phyloP scores from a whole-genome alignment of 2,113 vertebrate genomes.

The Perca fluviatilis region DNA sequence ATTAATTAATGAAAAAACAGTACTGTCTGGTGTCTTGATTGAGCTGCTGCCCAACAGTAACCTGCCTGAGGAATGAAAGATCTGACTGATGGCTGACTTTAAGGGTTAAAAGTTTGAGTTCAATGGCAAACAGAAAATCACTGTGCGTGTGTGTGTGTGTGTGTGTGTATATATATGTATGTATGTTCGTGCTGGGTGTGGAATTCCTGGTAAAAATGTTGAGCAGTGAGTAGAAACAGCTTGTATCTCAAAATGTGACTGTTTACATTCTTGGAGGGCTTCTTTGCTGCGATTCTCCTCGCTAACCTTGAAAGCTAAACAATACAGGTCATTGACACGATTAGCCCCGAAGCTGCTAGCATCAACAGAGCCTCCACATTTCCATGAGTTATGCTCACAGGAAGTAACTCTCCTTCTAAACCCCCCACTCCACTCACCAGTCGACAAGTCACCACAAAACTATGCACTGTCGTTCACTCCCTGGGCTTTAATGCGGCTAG shows the following conservation, averaged over 20 bases:
- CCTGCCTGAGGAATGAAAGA: background rate
- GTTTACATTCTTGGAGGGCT: conserved; percentile 74
- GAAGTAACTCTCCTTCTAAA: conserved; percentile 54
- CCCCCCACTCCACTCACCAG: conserved; percentile 35
- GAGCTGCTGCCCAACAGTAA: background rate
- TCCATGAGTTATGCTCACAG: conserved; percentile 67
- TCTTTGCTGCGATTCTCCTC: conserved; percentile 70
- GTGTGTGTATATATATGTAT: background rate
- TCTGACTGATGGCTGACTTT: conserved; percentile 25
- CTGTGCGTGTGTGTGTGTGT: conserved; percentile 32
- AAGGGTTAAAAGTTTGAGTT: conserved; percentile 16
- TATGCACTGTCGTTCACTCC: conserved; percentile 69
- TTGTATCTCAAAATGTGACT: conserved; percentile 59
- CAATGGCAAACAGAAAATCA: conserved; percentile 36
- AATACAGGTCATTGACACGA: conserved; percentile 76
- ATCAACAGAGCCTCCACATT: conserved; percentile 59
- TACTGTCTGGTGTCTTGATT: conserved; percentile 81
- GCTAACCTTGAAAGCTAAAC: conserved; percentile 75
- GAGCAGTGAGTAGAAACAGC: conserved; percentile 61
- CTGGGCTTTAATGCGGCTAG: conserved; percentile 58
- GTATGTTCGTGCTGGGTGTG: conserved; percentile 44
- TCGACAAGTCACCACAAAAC: conserved; percentile 69
- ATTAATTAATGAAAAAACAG: conserved; percentile 97
- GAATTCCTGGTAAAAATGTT: conserved; percentile 49
- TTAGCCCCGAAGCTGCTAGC: conserved; percentile 69